Conservation (phyloP, 2,113 vertebrate genomes). For the Oryzias celebensis region DNA sequence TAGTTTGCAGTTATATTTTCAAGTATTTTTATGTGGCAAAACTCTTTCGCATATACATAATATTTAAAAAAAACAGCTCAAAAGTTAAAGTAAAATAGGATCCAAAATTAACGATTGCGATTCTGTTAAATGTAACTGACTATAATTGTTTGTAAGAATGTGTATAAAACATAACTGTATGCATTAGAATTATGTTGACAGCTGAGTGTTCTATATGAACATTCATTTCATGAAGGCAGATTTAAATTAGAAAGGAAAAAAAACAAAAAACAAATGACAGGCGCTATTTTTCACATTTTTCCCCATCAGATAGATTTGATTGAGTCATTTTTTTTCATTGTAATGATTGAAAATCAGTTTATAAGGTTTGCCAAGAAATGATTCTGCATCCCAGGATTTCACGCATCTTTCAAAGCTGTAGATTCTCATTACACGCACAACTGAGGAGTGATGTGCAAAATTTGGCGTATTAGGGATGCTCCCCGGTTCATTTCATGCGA, state of each 20-base stretch:
- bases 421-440: conserved; percentile 63
- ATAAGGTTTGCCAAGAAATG: conserved; percentile 38
- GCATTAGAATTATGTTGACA: not conserved
- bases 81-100: conserved; percentile 20
- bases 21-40: too few relatives aligned
- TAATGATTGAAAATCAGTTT: conserved; percentile 25
- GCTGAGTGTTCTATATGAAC: conserved; percentile 4
- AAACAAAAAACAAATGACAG: too few relatives aligned
- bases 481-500: conserved; percentile 65
- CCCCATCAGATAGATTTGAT: conserved; percentile 21
- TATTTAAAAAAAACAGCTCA: too few relatives aligned
- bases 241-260: conserved; percentile 32
- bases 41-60: too few relatives aligned
- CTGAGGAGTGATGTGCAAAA: conserved; percentile 67
- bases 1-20: too few relatives aligned
- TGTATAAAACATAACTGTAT: not conserved
- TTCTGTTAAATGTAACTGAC: conserved; percentile 53
- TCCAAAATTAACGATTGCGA: conserved; percentile 25
- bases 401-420: conserved; percentile 47
- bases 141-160: conserved; percentile 29
- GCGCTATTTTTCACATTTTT: not conserved
- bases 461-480: conserved; percentile 62
- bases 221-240: conserved; percentile 3
- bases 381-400: conserved; percentile 49
- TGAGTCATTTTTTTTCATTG: conserved; percentile 12